Evolutionary conservation across 2,888 invertebrate species (phyloP), one percentile per base, ranked within the genome.

Genomic region (Mellilla xanthometata): DNA sequence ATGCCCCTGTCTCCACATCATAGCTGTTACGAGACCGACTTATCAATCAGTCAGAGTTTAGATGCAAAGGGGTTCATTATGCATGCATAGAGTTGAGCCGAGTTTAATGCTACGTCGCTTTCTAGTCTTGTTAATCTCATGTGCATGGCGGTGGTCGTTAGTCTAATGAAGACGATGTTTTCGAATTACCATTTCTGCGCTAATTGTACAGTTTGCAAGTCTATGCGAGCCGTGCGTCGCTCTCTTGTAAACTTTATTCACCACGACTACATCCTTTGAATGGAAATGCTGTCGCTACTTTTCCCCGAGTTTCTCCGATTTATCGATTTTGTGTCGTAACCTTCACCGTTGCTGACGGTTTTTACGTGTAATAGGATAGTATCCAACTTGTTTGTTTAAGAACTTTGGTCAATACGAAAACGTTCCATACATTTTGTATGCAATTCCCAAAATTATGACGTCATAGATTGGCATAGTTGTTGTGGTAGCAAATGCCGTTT

Each of bases 61-160:
- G 13, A 36, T 39, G 39, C 39, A 34, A 42, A 36, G 26, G 42
- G 39, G 35, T 27, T 39, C 47, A 49, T 52, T 49, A 49, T 43
- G 41, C 22, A 52, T 50, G 40, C 46, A 24, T 49, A 43, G 34
- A 49, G 40, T 50, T 50, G 49, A 43, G 41, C 49, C 43, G 47
- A 42, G 31, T 2, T 24, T 2, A 24, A 24, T 29, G 52, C 46
- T 52, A 39, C 52, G 39, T 49, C 35, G 65, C 66, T 72, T 71
- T 72, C 69, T 64, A 63, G 58, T 59, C 52, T 56, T 66, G 51
- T 56, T 56, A 49, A 43, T 52, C 49, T 65, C 49, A 53, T 48
- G 57, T 64, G 62, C 54, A 52, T 47, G 34, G 39, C 51, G 49
- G 39, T 58, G 52, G 59, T 52, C 53, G 56, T 56, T 58, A 51